Base-by-base conservation (phyloP, 1,140 invertebrate genomes). In the Octopus sinensis region DNA sequence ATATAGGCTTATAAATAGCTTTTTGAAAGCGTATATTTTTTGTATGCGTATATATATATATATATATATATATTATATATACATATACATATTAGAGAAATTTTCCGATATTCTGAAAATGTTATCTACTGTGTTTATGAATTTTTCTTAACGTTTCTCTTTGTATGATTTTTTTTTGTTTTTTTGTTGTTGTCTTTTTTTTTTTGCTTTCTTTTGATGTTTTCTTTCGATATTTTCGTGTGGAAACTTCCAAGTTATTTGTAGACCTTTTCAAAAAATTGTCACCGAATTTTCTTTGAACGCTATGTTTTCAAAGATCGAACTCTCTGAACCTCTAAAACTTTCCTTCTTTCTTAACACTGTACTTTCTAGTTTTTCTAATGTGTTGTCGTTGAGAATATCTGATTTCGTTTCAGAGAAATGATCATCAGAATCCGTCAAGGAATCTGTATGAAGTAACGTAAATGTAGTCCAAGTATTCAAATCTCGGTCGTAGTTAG, bases 391-490 rank as follows among this genome's bases (percentile, higher is more conserved):
- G 62, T 82, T 82, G 6, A 82, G 79, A 73, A 84, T 80, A 54
- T 84, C 83, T 9, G 82, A 82, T 5, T 79, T 75, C n/a, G 80
- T 78, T 12, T 82, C 83, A 0, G 81, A 84, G n/a, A 83, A 71
- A 13, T 76, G 56, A 53, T 84, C 82, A 77, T 84, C 83, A 12
- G 82, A 83, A 23, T 76, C 78, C 9, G 51, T 43, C 62, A 53
- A 76, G 54, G 81, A 82, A 78, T 83, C 81, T 51, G 81, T 77
- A 76, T 84, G 81, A 10, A 80, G 76, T 75, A 84, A 56, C 13
- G 77, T 82, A 79, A 80, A 83, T 3, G 81, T 80, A 51, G 79
- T 83, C 82, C 82, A 84, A 2, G 82, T 80, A 81, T 83, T 83
- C 13, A 84, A 54, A 54, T 80, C 56, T 9, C 82, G 77, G 79